Base-by-base conservation (phyloP, 2,113 vertebrate genomes). In the Galemys pyrenaicus region DNA sequence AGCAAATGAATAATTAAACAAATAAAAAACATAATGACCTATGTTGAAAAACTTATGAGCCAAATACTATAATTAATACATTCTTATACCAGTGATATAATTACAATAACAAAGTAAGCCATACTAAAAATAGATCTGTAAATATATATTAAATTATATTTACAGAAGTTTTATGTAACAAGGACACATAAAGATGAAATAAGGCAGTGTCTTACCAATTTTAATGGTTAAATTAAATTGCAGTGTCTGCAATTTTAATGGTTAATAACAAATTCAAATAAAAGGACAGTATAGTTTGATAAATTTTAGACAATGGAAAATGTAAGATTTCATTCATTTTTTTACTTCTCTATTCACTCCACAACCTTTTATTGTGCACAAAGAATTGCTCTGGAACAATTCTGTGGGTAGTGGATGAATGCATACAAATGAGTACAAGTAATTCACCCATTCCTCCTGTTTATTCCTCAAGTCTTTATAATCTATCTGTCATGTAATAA, bases 81-180 rank as follows among this genome's bases (percentile, higher is more conserved):
- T 54, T 85, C 12, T 3, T 74, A 6, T 78, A 28, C 10, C 56
- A 4, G 19, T 26, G 24, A 78, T 67, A 78, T 39, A 75, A 75
- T 89, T 60, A 67, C 19, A 74, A 70, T 85, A 70, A 75, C 49
- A 73, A 85, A 74, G 19, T 30, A 81, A 79, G 77, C 12, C 10
- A 6, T 22, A 17, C 28, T 30, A 46, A 87, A 49, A 94, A 35
- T 56, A 81, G 24, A 81, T 62, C 85, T 89, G 39, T 64, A 68
- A 44, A 73, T 95, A 64, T 77, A 89, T 85, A 70, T 89, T 80
- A 87, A 75, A 51, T 78, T 5, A 70, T 64, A 77, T 51, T 71
- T 65, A 54, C 2, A 46, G 12, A 44, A 68, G 64, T 92, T 62
- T 41, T 75, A 73, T 37, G 32, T 46, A 2, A 39, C n/a, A 46